Base-by-base conservation (phyloP, 2,113 vertebrate genomes). In the Gymnogyps californianus region DNA sequence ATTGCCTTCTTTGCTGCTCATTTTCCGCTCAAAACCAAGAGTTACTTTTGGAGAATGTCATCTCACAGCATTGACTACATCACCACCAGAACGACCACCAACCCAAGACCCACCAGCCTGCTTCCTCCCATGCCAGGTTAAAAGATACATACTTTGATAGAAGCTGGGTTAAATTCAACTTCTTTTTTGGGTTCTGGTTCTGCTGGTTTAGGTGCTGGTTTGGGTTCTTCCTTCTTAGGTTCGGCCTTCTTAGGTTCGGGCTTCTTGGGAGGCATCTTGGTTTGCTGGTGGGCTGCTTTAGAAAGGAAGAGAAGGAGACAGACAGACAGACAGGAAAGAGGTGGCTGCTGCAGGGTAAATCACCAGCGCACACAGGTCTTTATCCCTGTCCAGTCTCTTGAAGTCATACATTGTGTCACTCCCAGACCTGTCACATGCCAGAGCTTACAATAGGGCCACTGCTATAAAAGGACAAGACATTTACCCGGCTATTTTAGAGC, bases 191-290 rank as follows among this genome's bases (percentile, higher is more conserved):
- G 95, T 51, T 98, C 98, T 0, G 99, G 98, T 20, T 97, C 98
- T 7, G 98, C 81, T 0, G 97, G 94, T 64, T 99, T 99, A 2
- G 99, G 95, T 1, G 96, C 98, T 5, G 99, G 97, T 83, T 99
- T 99, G 16, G 99, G 98, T 2, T 99, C 99, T 44, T 99, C 99
- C 86, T 99, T 99, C 98, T 98, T 98, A 2, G 97, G 97, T 28
- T 98, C 97, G 0, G 92, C 90, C 13, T 99, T 99, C 98, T 99
- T 99, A 2, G 98, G 98, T 11, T 98, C 98, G 0, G 98, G 98
- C 74, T 99, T 99, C 97, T 99, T 99, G 13, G 99, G 99, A 69
- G 99, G 97, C 99, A 99, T 99, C 75, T 67, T 55, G 64, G 81
- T 16, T 76, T 57, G 61, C 47, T 65, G 91, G 21, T 57, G 69